Evolutionary conservation across 2,888 invertebrate species (phyloP).

Genomic region (Chrysotoxum bicinctum): DNA sequence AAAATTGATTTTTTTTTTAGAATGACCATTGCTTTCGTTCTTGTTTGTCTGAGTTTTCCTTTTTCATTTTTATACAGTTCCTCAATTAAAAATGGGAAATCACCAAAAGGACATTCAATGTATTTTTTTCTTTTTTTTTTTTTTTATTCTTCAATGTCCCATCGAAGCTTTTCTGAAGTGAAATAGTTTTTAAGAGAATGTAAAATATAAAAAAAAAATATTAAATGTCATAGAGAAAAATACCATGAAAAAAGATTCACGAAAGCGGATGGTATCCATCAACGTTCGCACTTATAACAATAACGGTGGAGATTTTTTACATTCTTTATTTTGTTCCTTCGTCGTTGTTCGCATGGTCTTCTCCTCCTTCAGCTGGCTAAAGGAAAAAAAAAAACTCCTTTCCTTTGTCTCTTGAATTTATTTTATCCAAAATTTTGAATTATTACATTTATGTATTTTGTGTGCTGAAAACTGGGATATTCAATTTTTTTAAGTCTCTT

Average conservation of each 20-base stretch:
- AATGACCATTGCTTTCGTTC: constrained; percentile 7
- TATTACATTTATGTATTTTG: constrained; percentile 23
- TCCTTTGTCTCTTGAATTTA: constrained; percentile 45
- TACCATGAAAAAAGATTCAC: not conserved
- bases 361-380: not conserved
- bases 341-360: constrained; percentile 23
- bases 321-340: not conserved
- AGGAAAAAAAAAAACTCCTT: not conserved
- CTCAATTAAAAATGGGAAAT: constrained; percentile 62
- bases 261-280: not conserved
- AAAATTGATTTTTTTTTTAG: not conserved
- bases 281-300: constrained; percentile 42
- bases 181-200: not conserved
- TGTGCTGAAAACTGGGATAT: not conserved
- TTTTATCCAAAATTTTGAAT: constrained; percentile 52
- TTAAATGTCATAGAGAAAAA: constrained; percentile 12
- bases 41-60: not conserved
- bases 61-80: constrained; percentile 24
- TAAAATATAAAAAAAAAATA: not conserved
- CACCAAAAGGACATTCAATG: constrained; percentile 40
- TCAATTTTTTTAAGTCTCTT: not conserved
- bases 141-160: not conserved
- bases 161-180: not conserved
- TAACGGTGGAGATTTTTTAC: constrained; percentile 24
- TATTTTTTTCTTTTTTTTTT: constrained; percentile 1